Percentiles rank a stretch among this genome's conserved stretches.
phyloP scores from a whole-genome alignment of 1,140 invertebrate genomes.

The Solenopsis invicta region DNA sequence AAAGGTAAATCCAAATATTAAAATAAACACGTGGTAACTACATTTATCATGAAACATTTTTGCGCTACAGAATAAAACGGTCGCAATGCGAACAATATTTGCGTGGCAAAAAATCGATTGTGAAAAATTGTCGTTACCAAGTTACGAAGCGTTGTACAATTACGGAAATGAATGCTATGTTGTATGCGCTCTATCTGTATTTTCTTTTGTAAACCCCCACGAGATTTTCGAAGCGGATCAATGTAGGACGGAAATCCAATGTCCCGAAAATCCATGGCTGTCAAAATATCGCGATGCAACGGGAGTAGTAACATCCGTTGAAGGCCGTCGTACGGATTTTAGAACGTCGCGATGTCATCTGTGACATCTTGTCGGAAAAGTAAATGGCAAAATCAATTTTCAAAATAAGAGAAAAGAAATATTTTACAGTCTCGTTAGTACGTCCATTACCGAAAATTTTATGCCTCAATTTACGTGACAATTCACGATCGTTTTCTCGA shows the following conservation, averaged over 20 bases:
- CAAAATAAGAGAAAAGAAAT: constrained; percentile 13
- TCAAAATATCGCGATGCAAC: constrained; percentile 58
- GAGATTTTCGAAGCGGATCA: constrained; percentile 39
- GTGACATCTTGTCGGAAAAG: constrained; percentile 59
- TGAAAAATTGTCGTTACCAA: constrained; percentile 28
- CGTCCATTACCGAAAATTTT: background rate
- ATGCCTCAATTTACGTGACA: background rate
- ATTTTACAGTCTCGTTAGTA: background rate
- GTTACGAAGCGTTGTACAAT: constrained; percentile 16
- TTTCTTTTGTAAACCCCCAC: constrained; percentile 27
- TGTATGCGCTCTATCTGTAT: background rate
- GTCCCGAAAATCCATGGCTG: constrained; percentile 52
- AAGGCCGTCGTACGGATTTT: constrained; percentile 41
- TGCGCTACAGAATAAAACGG: background rate
- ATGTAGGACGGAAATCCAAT: constrained; percentile 39
- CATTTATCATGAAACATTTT: constrained; percentile 8
- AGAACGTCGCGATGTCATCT: constrained; percentile 36
- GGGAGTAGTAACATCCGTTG: constrained; percentile 34
- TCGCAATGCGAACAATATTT: background rate
- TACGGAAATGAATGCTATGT: constrained; percentile 28
- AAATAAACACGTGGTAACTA: background rate
- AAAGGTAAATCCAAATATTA: constrained; percentile 7
- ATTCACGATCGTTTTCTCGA: background rate
- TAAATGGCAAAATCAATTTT: constrained; percentile 58
- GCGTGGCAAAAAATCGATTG: background rate